Evolutionary conservation across 2,797 vertebrate genomes (phyloP), one percentile per base, ranked within the genome.

Genomic region (Hyperoplus lanceolatus): DNA sequence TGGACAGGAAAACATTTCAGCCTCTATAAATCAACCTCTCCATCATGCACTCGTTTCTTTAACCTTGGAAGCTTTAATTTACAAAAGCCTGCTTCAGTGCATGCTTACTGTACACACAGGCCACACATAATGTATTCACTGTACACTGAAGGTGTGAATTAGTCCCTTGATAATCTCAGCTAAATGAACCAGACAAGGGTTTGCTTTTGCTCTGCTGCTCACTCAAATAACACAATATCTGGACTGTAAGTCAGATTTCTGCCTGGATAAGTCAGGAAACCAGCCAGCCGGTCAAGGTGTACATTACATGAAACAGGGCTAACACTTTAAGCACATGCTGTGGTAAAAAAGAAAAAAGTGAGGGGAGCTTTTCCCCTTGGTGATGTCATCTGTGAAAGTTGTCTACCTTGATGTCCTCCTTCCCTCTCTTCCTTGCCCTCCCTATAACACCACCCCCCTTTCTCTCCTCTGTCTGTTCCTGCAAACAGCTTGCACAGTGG

Each of bases 381-480:
- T 94, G 93, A 95, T 92, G 93, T 95, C 94, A 95, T 87, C 78
- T 68, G 67, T 66, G 79, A 86, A 82, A 70, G 54, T 57, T 36
- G 54, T 70, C 77, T 41, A 43, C 77, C 73, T 78, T 81, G 54
- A 83, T 74, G 75, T 82, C 36, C 50, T 76, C 75, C 57, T 53
- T 54, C 62, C 59, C 42, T 65, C 68, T 72, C 38, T 21, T 66
- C 41, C 64, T 60, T 6, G 16, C 43, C 60, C 73, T 50, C 71
- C 48, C 76, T 76, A 64, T 80, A 75, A 48, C 67, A 43, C 70
- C 81, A 43, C 70, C 67, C 48, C 39, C 64, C 53, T 42, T 53
- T 56, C 75, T 73, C 86, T 88, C 73, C 72, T 81, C 72, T 70
- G 81, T 74, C 79, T 36, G 0, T 39, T 75, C 51, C 75, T 42